phyloP scores from a whole-genome alignment of 1,140 invertebrate species.

The Zaprionus capensis region DNA sequence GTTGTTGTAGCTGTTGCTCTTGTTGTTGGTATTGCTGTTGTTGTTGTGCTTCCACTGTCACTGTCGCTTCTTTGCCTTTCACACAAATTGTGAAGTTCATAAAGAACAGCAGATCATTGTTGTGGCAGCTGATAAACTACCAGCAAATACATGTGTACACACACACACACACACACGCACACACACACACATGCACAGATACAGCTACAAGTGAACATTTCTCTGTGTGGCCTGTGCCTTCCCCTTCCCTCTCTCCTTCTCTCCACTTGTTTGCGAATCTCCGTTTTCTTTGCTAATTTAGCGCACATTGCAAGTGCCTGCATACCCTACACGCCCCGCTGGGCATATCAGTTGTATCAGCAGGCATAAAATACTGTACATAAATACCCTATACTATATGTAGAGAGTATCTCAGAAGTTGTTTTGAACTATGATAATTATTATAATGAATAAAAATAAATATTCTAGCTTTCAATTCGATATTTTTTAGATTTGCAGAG shows the following conservation, averaged over 20 bases:
- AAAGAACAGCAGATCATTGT: constrained; percentile 62
- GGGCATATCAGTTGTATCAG: neutral
- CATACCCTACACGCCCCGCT: neutral
- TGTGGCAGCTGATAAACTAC: constrained; percentile 59
- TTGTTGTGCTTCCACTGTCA: constrained; percentile 41
- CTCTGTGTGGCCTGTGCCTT: neutral
- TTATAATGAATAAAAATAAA: too few species aligned
- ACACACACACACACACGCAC: constrained; percentile 4
- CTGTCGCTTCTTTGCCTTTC: constrained; percentile 32
- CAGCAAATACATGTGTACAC: constrained; percentile 1
- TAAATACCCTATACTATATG: too few species aligned
- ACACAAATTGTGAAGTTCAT: constrained; percentile 48
- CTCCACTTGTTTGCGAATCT: constrained; percentile 18
- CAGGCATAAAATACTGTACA: neutral
- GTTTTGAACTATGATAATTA: too few species aligned
- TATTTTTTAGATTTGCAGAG: too few species aligned
- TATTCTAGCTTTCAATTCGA: too few species aligned
- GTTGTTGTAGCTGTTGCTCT: constrained; percentile 18
- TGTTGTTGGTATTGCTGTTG: constrained; percentile 31
- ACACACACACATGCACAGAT: neutral
- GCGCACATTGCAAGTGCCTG: constrained; percentile 20
- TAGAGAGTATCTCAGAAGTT: too few species aligned
- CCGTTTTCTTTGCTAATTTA: constrained; percentile 28
- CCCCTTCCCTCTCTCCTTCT: too few species aligned
- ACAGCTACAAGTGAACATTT: constrained; percentile 11